These are phyloP conservation scores for Xestia c-nigrum DNA, from an alignment of 2,888 invertebrate species.

Conservation along the genomic window DNA sequence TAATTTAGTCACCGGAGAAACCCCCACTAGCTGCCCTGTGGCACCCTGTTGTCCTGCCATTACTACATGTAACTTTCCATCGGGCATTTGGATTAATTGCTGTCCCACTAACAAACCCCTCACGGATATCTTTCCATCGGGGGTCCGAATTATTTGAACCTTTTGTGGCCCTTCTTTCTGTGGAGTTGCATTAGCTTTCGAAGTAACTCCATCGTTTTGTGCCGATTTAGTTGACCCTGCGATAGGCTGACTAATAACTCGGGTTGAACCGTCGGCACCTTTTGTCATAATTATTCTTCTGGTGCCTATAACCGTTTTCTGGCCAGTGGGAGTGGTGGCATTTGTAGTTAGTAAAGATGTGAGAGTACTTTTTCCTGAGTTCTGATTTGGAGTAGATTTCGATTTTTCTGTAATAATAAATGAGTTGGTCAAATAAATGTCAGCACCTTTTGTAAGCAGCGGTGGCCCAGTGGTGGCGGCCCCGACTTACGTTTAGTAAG, in stretches of 20 bases:
- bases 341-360: constrained; percentile 92
- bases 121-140: constrained; percentile 97
- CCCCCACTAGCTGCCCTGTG: constrained; percentile 84
- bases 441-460: no score
- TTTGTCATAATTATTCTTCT: constrained; percentile 94
- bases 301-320: constrained; percentile 92
- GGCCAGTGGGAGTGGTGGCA: constrained; percentile 87
- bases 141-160: constrained; percentile 97
- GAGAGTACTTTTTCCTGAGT: constrained; percentile 91
- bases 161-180: constrained; percentile 92
- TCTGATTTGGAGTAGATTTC: constrained; percentile 87
- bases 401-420: constrained; percentile 79
- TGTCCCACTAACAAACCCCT: constrained; percentile 97
- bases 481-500: no score
- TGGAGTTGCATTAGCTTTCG: constrained; percentile 75
- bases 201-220: constrained; percentile 77
- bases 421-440: neutral
- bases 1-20: constrained; percentile 77
- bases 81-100: constrained; percentile 97
- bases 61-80: constrained; percentile 97
- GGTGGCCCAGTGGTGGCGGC: no score
- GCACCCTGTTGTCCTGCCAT: constrained; percentile 92
- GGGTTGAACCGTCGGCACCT: constrained; percentile 92
- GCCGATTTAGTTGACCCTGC: constrained; percentile 80
- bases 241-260: constrained; percentile 91